Evolutionary conservation across 1,140 invertebrate species (phyloP), one percentile per base, ranked within the genome.

Genomic region (Lucilia sericata): DNA sequence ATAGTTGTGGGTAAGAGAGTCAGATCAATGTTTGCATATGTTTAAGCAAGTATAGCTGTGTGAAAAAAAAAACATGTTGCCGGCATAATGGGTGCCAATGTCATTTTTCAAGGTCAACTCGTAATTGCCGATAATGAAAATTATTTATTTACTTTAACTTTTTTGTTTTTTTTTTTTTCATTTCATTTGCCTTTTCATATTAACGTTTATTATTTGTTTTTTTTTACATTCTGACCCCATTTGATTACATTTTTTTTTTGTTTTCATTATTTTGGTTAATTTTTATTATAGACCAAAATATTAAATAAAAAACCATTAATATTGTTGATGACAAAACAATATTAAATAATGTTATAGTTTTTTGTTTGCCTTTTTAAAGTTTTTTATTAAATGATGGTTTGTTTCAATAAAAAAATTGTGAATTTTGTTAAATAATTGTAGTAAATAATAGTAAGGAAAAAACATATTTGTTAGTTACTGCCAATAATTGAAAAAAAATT

Each of bases 61-160:
- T 42, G 14, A 42, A 76, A 30, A 30, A 19, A 51, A 47, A 80
- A 70, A 80, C 19, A 47, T 49, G 42, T 80, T 51, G 42, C 65
- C 65, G 65, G 65, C 65, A 19, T 70, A 19, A 70, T 25, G 65
- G 65, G 19, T 70, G 86, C 88, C 87, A 89, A 86, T 88, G 88
- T 86, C 87, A 85, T 55, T 75, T 74, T 85, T 87, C 87, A 89
- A 89, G 88, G 88, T 89, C 88, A 88, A 87, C 87, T 86, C 88
- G 87, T 89, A 89, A 89, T 88, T 86, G 88, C 87, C 88, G 88
- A 89, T 89, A 89, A 89, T 89, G 88, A 89, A 89, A 89, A 89
- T 88, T 87, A 89, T 89, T 80, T 80, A 80, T 80, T 51, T 21
- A 60, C 55, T 60, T 60, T 14, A 60, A 2, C 8, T n/a, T 60